A percentile compares a stretch with the other conserved stretches of the same genome.
Evolutionary conservation across 1,140 invertebrate genomes (phyloP).

Genomic region (Tetranychus urticae): DNA sequence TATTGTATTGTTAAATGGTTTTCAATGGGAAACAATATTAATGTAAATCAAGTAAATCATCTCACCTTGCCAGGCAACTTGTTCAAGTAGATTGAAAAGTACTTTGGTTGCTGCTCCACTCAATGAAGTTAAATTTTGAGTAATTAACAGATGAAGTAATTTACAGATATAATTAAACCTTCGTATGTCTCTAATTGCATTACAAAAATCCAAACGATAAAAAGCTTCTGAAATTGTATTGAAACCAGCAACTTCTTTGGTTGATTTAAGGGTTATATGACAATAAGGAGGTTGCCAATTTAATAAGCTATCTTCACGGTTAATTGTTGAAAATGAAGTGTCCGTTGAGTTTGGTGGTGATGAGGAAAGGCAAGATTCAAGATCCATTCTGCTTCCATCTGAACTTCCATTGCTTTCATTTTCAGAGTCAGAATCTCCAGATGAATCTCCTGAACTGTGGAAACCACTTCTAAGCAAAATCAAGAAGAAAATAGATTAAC

Average conservation of each 20-base stretch:
- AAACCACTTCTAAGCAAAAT: conserved; percentile 1
- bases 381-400: background rate
- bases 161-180: conserved; percentile 91
- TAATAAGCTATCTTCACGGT: background rate
- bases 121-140: conserved; percentile 51
- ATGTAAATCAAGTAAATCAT: no score
- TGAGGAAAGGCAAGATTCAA: background rate
- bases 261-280: conserved; percentile 71
- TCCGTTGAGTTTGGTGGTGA: background rate
- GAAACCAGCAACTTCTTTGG: conserved; percentile 72
- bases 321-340: background rate
- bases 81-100: conserved; percentile 73
- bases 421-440: background rate
- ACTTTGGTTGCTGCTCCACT: conserved; percentile 82
- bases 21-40: no score
- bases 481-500: background rate
- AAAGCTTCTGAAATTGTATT: conserved; percentile 85
- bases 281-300: conserved; percentile 48
- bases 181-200: conserved; percentile 72
- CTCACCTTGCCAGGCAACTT: conserved; percentile 65
- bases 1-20: no score
- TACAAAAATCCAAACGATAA: conserved; percentile 71
- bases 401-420: background rate
- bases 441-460: conserved; percentile 1
- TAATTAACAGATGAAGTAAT: conserved; percentile 61